Conservation (phyloP, 2,888 invertebrate genomes). For the Chymomyza caudatula region DNA sequence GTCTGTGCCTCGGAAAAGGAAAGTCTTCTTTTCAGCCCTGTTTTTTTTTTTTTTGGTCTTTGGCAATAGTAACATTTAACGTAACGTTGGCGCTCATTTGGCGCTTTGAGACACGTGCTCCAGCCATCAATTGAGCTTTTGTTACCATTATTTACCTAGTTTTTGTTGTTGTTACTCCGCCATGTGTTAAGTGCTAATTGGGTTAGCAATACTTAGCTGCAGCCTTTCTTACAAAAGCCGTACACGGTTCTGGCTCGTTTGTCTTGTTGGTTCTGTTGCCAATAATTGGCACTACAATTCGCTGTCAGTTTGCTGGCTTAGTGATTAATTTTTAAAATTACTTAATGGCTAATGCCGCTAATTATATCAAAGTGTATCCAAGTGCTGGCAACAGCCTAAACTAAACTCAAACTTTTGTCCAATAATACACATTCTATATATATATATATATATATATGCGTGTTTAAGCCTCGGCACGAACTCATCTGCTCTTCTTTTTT, state of each 20-base stretch:
- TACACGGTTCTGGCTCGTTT: neutral
- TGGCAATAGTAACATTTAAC: slow-evolving; percentile 55
- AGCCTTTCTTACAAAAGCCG: neutral
- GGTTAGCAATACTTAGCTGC: slow-evolving; percentile 46
- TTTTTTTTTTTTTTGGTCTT: neutral
- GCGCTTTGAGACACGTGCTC: slow-evolving; percentile 51
- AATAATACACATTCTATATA: too few species aligned
- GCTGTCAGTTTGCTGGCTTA: slow-evolving; percentile 12
- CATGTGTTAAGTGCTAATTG: slow-evolving; percentile 70
- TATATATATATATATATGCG: neutral
- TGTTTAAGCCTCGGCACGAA: neutral
- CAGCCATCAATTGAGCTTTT: slow-evolving; percentile 65
- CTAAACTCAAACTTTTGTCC: neutral
- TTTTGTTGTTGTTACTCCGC: slow-evolving; percentile 18
- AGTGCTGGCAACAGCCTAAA: slow-evolving; percentile 7
- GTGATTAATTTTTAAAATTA: slow-evolving; percentile 65
- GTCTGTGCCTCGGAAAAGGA: slow-evolving; percentile 51
- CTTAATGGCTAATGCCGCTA: slow-evolving; percentile 55
- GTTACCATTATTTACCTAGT: slow-evolving; percentile 66
- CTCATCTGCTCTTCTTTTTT: neutral
- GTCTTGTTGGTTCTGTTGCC: slow-evolving; percentile 29
- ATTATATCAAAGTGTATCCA: slow-evolving; percentile 54
- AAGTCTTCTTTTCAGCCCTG: slow-evolving; percentile 44
- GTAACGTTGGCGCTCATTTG: slow-evolving; percentile 36
- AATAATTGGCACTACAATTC: slow-evolving; percentile 41